Conservation (phyloP, 2,797 vertebrate genomes). For the Poecile montanus region DNA sequence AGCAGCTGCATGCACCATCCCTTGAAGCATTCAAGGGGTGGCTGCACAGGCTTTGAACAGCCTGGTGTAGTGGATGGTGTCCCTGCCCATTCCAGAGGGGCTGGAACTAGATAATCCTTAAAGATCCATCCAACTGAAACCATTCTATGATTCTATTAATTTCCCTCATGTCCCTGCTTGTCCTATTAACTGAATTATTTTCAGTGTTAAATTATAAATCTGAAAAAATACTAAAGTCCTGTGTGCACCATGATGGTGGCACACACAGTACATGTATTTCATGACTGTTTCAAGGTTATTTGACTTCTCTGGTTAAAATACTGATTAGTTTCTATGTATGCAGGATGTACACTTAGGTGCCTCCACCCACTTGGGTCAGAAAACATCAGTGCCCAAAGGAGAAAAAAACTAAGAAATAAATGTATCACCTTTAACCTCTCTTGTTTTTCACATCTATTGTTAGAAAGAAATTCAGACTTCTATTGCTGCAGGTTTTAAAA, state of each 20-base stretch:
- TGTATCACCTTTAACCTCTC: neutral
- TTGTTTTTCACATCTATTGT: neutral
- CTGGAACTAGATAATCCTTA: neutral
- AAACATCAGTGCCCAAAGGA: neutral
- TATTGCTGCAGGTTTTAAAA: constrained; percentile 1
- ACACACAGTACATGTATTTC: neutral
- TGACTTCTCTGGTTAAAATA: neutral
- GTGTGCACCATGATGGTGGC: neutral
- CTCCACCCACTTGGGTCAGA: neutral
- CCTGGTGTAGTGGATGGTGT: neutral
- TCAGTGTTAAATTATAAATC: neutral
- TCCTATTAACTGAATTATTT: neutral
- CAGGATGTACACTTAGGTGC: neutral
- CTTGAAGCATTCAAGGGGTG: neutral
- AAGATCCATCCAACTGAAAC: neutral
- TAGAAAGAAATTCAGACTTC: neutral
- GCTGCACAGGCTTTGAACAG: neutral
- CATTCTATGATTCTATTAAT: neutral
- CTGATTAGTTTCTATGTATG: constrained; percentile 18
- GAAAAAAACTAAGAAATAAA: neutral
- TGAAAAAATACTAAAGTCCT: neutral
- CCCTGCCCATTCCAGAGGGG: too few species aligned
- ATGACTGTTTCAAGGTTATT: neutral
- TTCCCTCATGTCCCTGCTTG: neutral
- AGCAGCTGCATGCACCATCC: neutral